Conservation (phyloP, 2,888 invertebrate species). For the Torymus auratus region DNA sequence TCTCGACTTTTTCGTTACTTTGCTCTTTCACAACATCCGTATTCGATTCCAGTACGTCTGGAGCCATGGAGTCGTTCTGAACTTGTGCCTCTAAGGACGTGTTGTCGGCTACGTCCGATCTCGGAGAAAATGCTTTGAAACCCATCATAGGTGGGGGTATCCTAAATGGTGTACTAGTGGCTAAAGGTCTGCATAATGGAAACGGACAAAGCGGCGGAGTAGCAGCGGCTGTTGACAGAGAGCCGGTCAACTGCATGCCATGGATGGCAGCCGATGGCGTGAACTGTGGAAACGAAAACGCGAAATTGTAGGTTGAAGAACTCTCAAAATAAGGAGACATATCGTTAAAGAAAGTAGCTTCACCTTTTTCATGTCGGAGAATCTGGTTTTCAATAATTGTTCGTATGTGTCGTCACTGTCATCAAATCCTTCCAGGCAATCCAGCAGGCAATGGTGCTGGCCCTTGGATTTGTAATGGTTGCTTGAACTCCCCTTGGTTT, state of each 20-base stretch:
- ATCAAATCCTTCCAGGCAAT: slow-evolving; percentile 27
- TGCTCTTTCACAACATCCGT: too few species aligned
- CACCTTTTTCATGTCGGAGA: slow-evolving; percentile 37
- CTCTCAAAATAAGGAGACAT: background rate
- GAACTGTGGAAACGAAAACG: slow-evolving; percentile 12
- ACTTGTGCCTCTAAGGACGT: too few species aligned
- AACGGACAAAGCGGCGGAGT: too few species aligned
- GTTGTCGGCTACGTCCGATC: too few species aligned
- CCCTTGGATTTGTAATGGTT: background rate
- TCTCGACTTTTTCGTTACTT: too few species aligned
- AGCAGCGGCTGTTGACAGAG: too few species aligned
- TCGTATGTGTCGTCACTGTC: slow-evolving; percentile 10
- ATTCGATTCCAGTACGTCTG: too few species aligned
- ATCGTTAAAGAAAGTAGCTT: background rate
- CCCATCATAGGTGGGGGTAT: too few species aligned
- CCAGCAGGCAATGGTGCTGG: background rate
- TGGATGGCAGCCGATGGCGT: slow-evolving; percentile 1
- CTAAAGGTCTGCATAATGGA: too few species aligned
- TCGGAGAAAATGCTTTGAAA: too few species aligned
- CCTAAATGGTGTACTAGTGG: too few species aligned
- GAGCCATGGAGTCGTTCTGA: too few species aligned
- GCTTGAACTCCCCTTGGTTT: background rate
- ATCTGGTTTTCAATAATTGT: slow-evolving; percentile 15
- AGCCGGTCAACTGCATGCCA: background rate
- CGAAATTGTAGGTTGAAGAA: background rate